phyloP scores from a whole-genome alignment of 1,140 invertebrate genomes.

The Xylocopa sonorina region DNA sequence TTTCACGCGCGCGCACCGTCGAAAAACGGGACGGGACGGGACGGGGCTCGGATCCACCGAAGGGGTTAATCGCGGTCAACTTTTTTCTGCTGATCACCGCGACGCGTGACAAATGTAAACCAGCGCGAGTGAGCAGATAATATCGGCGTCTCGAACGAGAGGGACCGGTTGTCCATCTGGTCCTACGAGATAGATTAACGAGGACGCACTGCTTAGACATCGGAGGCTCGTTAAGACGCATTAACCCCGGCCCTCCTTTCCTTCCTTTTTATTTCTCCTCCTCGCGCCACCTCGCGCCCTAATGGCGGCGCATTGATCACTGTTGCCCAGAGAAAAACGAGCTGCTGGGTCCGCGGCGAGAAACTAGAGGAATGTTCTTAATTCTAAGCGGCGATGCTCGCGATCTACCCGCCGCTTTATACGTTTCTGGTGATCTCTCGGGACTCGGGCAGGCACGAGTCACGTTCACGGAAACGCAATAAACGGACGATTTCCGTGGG shows the following conservation, averaged over 20 bases:
- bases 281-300: constrained; percentile 43
- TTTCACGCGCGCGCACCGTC: neutral
- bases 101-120: constrained; percentile 44
- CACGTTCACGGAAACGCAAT: neutral
- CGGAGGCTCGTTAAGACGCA: constrained; percentile 65
- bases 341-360: neutral
- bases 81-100: constrained; percentile 13
- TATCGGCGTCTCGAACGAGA: constrained; percentile 56
- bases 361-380: no score
- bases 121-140: constrained; percentile 23
- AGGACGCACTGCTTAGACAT: constrained; percentile 51
- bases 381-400: no score
- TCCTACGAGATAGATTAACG: constrained; percentile 64
- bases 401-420: no score
- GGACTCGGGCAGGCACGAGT: neutral
- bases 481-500: neutral
- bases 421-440: no score
- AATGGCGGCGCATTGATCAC: constrained; percentile 61
- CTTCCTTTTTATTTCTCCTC: constrained; percentile 9
- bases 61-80: constrained; percentile 24
- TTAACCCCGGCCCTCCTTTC: constrained; percentile 53
- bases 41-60: constrained; percentile 6
- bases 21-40: no score
- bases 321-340: constrained; percentile 38
- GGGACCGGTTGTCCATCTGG: constrained; percentile 57